These are phyloP conservation scores for Meda fulgida DNA, from an alignment of 2,797 vertebrate species.

Conservation along the genomic window DNA sequence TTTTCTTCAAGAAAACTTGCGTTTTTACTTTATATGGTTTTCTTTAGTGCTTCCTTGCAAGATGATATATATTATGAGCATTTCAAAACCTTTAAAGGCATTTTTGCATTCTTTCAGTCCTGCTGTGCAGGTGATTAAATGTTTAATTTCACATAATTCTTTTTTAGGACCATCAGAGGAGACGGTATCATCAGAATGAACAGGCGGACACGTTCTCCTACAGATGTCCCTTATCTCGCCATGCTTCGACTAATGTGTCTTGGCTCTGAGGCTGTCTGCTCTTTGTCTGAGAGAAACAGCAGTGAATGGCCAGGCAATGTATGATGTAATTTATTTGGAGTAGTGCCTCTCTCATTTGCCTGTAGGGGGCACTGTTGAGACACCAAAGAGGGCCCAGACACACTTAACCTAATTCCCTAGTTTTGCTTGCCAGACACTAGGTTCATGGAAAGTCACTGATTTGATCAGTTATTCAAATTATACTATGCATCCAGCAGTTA, in stretches of 20 bases:
- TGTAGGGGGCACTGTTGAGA: constrained; percentile 60
- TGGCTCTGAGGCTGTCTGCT: constrained; percentile 47
- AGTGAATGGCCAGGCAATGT: constrained; percentile 50
- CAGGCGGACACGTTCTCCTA: constrained; percentile 47
- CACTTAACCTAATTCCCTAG: constrained; percentile 66
- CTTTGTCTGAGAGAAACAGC: constrained; percentile 61
- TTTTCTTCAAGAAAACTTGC: neutral
- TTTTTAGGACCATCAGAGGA: constrained; percentile 37
- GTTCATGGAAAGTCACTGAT: constrained; percentile 59
- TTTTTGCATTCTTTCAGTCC: neutral
- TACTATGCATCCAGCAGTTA: constrained; percentile 27
- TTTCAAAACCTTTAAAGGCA: neutral
- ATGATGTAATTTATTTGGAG: constrained; percentile 63
- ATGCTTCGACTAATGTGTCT: constrained; percentile 49
- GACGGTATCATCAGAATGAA: constrained; percentile 49
- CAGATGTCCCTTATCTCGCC: constrained; percentile 52
- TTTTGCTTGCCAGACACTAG: constrained; percentile 60
- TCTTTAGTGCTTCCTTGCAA: neutral
- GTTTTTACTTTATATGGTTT: neutral
- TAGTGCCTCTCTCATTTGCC: constrained; percentile 15
- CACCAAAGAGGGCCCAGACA: constrained; percentile 5
- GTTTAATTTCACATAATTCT: constrained; percentile 43
- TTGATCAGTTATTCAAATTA: constrained; percentile 39
- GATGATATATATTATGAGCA: neutral
- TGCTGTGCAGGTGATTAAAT: neutral